Conservation (phyloP, 2,888 invertebrate genomes). For the Orthosia gothica region DNA sequence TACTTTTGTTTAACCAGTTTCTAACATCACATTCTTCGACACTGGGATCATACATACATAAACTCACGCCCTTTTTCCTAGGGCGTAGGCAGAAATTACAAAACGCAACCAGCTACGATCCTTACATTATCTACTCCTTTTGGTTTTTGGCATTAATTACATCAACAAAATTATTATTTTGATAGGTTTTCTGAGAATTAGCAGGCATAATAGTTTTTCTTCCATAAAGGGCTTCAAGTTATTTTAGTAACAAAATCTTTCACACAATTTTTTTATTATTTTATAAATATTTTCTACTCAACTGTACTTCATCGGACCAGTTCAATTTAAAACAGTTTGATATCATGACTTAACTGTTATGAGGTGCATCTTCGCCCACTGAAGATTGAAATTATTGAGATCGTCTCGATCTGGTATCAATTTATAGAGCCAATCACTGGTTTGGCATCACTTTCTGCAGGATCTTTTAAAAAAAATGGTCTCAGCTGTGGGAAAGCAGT, state of each 20-base stretch:
- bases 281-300: conserved; percentile 47
- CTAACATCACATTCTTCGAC: too few species aligned
- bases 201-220: not conserved
- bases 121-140: too few species aligned
- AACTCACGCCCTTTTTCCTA: too few species aligned
- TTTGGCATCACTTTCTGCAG: conserved; percentile 22
- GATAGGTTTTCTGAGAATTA: too few species aligned
- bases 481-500: not conserved
- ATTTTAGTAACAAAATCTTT: not conserved
- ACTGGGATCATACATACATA: too few species aligned
- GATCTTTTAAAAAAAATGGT: not conserved
- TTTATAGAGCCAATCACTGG: conserved; percentile 23
- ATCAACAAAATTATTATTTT: too few species aligned
- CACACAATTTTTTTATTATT: too few species aligned
- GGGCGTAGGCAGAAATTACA: too few species aligned
- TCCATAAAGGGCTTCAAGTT: not conserved
- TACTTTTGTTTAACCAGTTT: too few species aligned
- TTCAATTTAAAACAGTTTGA: conserved; percentile 64
- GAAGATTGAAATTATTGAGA: conserved; percentile 42
- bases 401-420: conserved; percentile 18
- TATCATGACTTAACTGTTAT: conserved; percentile 64
- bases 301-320: conserved; percentile 59
- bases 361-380: conserved; percentile 33
- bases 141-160: too few species aligned
- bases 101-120: too few species aligned